Base-by-base conservation (phyloP, 2,888 invertebrate species). In the Melolontha melolontha region DNA sequence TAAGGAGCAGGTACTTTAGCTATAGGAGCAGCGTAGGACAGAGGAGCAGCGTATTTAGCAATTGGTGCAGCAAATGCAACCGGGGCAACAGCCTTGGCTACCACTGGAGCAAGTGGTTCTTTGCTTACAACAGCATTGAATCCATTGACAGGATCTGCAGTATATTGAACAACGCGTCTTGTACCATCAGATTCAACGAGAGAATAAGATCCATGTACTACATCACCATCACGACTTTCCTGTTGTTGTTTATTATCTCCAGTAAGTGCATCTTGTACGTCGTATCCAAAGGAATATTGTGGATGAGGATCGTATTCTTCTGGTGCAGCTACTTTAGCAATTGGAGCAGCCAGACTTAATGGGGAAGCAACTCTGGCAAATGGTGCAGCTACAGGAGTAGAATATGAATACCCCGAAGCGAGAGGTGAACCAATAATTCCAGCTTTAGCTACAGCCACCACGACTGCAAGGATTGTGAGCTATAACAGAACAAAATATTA, bases 71-170 rank as follows among this genome's bases (percentile, higher is more conserved):
- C 51, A 34, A 50, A 62, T 27, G 73, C 75, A 10, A 72, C 66
- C 44, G 69, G 68, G 42, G 73, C 75, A 12, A 75, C 74, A 41
- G 69, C 54, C 66, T 69, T 72, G 47, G 73, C 69, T 49, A 64
- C 65, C n/a, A 72, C 69, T 5, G 81, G 79, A 71, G 79, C 83
- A 8, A 84, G 76, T 14, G 86, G 85, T 75, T 85, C 84, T 59
- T 84, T 84, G 74, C 83, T 85, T 14, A 87, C 87, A 49, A 87
- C 85, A 67, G 87, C 87, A 75, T 87, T 87, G 84, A 87, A 87
- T 57, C 87, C 87, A 75, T 87, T 84, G 67, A 86, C 82, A 50
- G 87, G 87, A 80, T 87, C 87, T 62, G 87, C 86, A 64, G 85
- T 85, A 79, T 87, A 87, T 75, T 87, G 86, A 11, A 87, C 87